A percentile compares a stretch with the other conserved stretches of the same genome.
Evolutionary conservation across 2,113 vertebrate species (phyloP).

Genomic region (Cranoglanis bouderius): DNA sequence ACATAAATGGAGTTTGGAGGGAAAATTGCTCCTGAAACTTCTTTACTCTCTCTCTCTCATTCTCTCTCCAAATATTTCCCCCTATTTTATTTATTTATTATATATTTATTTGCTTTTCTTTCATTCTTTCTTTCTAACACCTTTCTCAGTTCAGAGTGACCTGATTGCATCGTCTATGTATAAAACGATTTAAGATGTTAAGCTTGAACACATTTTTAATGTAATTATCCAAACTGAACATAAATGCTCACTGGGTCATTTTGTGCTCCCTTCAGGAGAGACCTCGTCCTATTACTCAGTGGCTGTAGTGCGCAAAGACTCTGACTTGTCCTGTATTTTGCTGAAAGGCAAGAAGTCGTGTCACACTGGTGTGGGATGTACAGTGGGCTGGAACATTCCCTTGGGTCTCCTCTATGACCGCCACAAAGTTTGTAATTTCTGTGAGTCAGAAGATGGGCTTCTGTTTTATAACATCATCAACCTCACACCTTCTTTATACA

Average conservation of each 20-base stretch:
- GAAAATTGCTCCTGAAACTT: neutral
- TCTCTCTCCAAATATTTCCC: neutral
- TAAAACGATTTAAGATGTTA: neutral
- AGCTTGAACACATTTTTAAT: neutral
- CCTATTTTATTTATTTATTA: neutral
- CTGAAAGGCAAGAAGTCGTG: constrained; percentile 82
- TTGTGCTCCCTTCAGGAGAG: neutral
- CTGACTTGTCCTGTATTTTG: constrained; percentile 70
- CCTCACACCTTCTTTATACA: neutral
- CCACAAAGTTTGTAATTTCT: constrained; percentile 71
- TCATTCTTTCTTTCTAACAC: neutral
- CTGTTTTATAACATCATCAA: neutral
- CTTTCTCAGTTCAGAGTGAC: neutral
- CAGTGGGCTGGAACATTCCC: constrained; percentile 86
- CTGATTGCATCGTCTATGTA: neutral
- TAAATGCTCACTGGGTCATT: neutral
- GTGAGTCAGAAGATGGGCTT: constrained; percentile 68
- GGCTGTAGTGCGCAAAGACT: constrained; percentile 79
- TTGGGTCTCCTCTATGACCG: constrained; percentile 74
- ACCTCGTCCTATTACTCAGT: constrained; percentile 75
- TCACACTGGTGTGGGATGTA: constrained; percentile 79
- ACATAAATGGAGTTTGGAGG: too few species aligned
- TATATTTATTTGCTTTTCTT: neutral
- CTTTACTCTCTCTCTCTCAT: neutral
- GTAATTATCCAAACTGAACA: neutral